Evolutionary conservation across 2,797 vertebrate species (phyloP).

Genomic region (Distichodus sexfasciatus): DNA sequence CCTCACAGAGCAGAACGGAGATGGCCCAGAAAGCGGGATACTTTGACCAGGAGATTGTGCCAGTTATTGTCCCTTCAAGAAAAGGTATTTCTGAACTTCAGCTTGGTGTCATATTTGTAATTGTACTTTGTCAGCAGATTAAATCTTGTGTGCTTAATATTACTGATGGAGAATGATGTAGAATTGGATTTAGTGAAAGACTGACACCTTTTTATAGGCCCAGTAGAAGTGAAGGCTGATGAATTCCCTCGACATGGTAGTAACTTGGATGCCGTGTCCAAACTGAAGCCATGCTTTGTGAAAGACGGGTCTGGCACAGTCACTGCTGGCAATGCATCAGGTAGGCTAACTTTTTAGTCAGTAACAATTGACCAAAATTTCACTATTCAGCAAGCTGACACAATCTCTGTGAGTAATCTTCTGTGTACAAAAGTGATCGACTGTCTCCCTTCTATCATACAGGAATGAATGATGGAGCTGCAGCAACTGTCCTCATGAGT

Average conservation of each 20-base stretch:
- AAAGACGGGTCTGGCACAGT: slow-evolving; percentile 88
- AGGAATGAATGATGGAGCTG: slow-evolving; percentile 95
- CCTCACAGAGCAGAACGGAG: slow-evolving; percentile 88
- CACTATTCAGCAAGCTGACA: not conserved
- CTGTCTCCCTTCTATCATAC: slow-evolving; percentile 4
- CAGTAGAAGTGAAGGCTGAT: slow-evolving; percentile 83
- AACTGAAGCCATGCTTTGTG: slow-evolving; percentile 88
- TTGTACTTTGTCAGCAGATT: not conserved
- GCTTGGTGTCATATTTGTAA: not conserved
- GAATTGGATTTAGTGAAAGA: too few species aligned
- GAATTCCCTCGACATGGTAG: slow-evolving; percentile 92
- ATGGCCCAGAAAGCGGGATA: slow-evolving; percentile 87
- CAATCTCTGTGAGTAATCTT: not conserved
- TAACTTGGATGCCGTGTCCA: slow-evolving; percentile 78
- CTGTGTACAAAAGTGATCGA: not conserved
- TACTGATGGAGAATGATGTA: too few species aligned
- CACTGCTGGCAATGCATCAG: slow-evolving; percentile 93
- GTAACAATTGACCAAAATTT: not conserved
- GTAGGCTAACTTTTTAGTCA: slow-evolving; percentile 58
- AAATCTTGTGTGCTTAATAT: not conserved
- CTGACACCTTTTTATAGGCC: slow-evolving; percentile 77
- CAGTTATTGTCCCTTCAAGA: slow-evolving; percentile 83
- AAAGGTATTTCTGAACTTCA: slow-evolving; percentile 74
- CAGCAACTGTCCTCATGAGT: slow-evolving; percentile 91
- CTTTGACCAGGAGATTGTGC: slow-evolving; percentile 90